Percentiles rank a stretch among this genome's conserved stretches.
phyloP scores from a whole-genome alignment of 2,888 invertebrate genomes.

The Chironomus riparius region DNA sequence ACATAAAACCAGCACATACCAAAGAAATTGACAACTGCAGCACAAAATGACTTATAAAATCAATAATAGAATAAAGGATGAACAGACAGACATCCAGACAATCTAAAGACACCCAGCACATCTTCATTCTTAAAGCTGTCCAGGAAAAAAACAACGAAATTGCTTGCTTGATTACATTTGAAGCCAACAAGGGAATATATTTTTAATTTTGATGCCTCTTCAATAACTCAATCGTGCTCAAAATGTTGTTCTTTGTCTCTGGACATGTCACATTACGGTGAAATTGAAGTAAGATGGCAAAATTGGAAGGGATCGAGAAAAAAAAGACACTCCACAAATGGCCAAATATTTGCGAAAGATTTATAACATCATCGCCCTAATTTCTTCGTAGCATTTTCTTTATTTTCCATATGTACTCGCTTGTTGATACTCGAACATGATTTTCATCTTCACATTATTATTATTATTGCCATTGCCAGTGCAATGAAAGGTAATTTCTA shows the following conservation, averaged over 20 bases:
- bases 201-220: slow-evolving; percentile 2
- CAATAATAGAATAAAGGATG: too few relatives aligned
- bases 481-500: slow-evolving; percentile 10
- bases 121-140: too few relatives aligned
- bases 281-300: neutral
- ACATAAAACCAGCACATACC: too few relatives aligned
- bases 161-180: neutral
- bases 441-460: slow-evolving; percentile 9
- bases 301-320: neutral
- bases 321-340: slow-evolving; percentile 14
- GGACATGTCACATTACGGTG: neutral
- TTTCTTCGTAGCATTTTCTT: neutral
- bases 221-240: slow-evolving; percentile 8
- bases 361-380: slow-evolving; percentile 18
- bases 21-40: too few relatives aligned
- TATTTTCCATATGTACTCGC: neutral
- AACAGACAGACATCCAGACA: too few relatives aligned
- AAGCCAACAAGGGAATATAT: neutral
- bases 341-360: slow-evolving; percentile 25
- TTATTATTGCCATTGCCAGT: neutral
- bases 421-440: slow-evolving; percentile 22
- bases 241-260: slow-evolving; percentile 2
- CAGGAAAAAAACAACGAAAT: neutral
- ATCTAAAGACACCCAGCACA: too few relatives aligned
- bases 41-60: too few relatives aligned